A percentile compares a stretch with the other conserved stretches of the same genome.
phyloP scores from a whole-genome alignment of 2,113 vertebrate genomes.

The Salvelinus alpinus region DNA sequence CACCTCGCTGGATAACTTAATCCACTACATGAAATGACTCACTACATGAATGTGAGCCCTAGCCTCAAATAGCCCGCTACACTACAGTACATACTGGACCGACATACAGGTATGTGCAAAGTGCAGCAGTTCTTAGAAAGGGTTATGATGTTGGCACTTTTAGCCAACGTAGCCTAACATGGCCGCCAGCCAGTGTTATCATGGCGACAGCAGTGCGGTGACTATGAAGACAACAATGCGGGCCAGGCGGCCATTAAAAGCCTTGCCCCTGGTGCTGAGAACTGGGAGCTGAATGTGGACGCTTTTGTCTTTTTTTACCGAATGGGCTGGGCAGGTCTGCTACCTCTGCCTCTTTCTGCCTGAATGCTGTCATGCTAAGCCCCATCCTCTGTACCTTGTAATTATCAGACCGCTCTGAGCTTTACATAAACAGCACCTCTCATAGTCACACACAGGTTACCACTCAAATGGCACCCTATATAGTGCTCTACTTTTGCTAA shows the following conservation, averaged over 20 bases:
- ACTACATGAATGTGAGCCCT: too few species aligned
- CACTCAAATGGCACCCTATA: background rate
- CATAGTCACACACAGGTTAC: background rate
- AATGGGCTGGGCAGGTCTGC: slow-evolving; percentile 42
- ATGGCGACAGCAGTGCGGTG: background rate
- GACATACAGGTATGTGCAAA: too few species aligned
- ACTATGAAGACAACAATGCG: background rate
- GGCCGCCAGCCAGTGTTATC: background rate
- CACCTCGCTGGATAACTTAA: too few species aligned
- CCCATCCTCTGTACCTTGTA: slow-evolving; percentile 59
- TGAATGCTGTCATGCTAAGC: slow-evolving; percentile 64
- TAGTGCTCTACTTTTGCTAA: too few species aligned
- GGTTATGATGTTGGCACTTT: background rate
- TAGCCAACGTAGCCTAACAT: background rate
- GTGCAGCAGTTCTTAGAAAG: background rate
- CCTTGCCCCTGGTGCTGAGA: background rate
- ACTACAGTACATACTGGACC: too few species aligned
- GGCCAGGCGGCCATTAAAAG: background rate
- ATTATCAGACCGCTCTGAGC: slow-evolving; percentile 60
- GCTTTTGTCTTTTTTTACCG: slow-evolving; percentile 26
- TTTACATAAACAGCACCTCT: slow-evolving; percentile 72
- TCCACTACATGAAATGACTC: too few species aligned
- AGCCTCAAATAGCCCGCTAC: too few species aligned
- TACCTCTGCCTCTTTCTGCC: slow-evolving; percentile 37
- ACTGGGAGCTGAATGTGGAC: background rate